Conservation (phyloP, 2,113 vertebrate genomes). For the Coreoperca whiteheadi region DNA sequence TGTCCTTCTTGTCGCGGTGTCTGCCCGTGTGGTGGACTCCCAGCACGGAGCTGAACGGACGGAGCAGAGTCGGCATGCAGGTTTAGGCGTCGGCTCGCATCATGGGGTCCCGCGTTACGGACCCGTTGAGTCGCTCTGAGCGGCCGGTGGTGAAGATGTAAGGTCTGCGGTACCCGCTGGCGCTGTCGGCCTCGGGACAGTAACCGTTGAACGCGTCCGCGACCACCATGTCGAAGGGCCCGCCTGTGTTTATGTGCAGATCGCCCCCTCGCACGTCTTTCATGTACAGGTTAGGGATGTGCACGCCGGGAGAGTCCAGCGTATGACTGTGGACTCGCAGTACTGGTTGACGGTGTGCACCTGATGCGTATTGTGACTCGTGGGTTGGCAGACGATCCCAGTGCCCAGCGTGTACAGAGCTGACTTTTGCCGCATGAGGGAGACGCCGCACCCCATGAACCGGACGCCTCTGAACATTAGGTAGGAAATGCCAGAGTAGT, state of each 20-base stretch:
- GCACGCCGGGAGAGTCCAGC: background rate
- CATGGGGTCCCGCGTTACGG: background rate
- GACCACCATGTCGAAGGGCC: background rate
- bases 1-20: background rate
- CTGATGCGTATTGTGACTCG: constrained; percentile 15
- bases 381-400: background rate
- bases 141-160: background rate
- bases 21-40: background rate
- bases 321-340: constrained; percentile 20
- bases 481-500: constrained; percentile 25
- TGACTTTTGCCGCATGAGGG: constrained; percentile 19
- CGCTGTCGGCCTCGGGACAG: background rate
- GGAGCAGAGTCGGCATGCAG: background rate
- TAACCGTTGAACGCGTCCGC: background rate
- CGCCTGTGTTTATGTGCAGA: background rate
- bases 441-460: background rate
- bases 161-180: background rate
- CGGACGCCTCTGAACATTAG: constrained; percentile 2
- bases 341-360: constrained; percentile 15
- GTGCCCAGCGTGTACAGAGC: constrained; percentile 26
- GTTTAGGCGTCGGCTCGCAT: background rate
- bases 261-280: background rate
- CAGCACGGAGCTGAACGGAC: background rate
- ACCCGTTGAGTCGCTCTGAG: background rate
- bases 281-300: constrained; percentile 20